Percentiles rank a stretch among this genome's conserved stretches.
phyloP scores from a whole-genome alignment of 2,113 vertebrate species.

The Lagopus leucura region DNA sequence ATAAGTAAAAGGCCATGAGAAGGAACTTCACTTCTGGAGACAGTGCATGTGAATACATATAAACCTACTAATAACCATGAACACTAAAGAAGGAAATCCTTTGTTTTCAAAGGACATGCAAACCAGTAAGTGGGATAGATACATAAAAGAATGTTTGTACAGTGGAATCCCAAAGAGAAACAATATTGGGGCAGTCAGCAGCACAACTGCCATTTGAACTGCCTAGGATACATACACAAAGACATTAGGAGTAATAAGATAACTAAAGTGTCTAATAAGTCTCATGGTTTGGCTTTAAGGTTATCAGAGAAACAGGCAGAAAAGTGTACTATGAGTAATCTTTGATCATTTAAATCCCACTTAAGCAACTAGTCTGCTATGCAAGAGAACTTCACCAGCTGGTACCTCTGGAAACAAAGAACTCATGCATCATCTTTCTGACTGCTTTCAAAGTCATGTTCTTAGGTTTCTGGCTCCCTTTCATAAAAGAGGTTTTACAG shows the following conservation, averaged over 20 bases:
- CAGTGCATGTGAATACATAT: rapidly evolving
- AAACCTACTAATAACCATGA: background rate
- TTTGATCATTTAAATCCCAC: background rate
- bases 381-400: background rate
- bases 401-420: background rate
- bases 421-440: background rate
- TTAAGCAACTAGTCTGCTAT: background rate
- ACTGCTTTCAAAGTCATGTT: background rate
- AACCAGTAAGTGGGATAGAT: background rate
- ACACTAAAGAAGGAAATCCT: background rate
- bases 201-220: background rate
- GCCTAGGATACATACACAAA: background rate
- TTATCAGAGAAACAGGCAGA: background rate
- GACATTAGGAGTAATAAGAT: background rate
- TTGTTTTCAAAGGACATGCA: background rate
- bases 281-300: background rate
- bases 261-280: background rate
- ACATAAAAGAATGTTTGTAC: background rate
- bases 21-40: background rate
- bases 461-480: background rate
- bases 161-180: background rate
- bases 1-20: background rate
- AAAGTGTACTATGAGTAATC: background rate
- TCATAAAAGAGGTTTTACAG: background rate
- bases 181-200: background rate